phyloP scores from a whole-genome alignment of 2,888 invertebrate species.

The Pegoplata infirma region DNA sequence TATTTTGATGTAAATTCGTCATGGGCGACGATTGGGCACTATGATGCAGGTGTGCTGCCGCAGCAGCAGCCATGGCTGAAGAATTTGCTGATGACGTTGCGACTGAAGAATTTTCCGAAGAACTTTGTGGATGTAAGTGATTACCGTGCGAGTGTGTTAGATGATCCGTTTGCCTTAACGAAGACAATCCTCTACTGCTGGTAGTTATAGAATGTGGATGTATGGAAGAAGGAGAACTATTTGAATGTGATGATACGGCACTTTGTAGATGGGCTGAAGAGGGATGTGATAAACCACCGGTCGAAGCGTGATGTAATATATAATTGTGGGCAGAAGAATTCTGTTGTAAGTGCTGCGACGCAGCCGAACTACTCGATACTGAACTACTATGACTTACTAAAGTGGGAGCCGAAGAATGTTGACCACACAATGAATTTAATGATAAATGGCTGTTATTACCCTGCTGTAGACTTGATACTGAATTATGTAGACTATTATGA shows the following conservation, averaged over 20 bases:
- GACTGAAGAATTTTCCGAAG: constrained; percentile 41
- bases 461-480: constrained; percentile 57
- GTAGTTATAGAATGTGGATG: constrained; percentile 45
- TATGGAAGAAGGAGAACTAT: constrained; percentile 41
- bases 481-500: constrained; percentile 61
- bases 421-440: constrained; percentile 72
- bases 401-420: constrained; percentile 57
- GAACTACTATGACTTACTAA: constrained; percentile 64
- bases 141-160: constrained; percentile 43
- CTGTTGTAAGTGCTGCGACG: constrained; percentile 53
- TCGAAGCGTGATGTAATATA: constrained; percentile 48
- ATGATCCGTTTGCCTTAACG: constrained; percentile 50
- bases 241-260: constrained; percentile 42
- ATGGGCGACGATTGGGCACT: constrained; percentile 76
- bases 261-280: constrained; percentile 37
- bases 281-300: constrained; percentile 27
- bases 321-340: constrained; percentile 52
- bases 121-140: constrained; percentile 57
- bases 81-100: constrained; percentile 70
- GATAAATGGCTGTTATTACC: constrained; percentile 71
- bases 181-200: constrained; percentile 30
- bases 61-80: constrained; percentile 73
- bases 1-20: constrained; percentile 77
- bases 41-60: constrained; percentile 75
- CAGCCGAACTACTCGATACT: constrained; percentile 63